Conservation (phyloP, 2,797 vertebrate genomes). For the Tamandua tetradactyla region DNA sequence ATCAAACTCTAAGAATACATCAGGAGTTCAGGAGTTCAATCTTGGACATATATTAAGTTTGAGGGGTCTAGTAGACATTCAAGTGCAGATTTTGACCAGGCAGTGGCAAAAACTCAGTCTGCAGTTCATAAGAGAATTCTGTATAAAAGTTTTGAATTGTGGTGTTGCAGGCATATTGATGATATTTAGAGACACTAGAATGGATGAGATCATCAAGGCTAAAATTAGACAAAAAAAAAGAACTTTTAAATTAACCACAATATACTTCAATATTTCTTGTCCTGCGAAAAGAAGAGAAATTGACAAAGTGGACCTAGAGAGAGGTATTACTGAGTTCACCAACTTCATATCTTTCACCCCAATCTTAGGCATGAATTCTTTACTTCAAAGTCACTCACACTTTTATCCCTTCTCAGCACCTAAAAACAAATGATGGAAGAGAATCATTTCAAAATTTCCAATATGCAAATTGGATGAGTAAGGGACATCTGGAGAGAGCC, state of each 20-base stretch:
- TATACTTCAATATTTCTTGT: not conserved
- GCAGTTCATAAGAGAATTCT: not conserved
- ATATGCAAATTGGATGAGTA: slow-evolving; percentile 21
- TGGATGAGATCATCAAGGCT: not conserved
- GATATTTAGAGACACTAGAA: not conserved
- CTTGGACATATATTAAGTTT: not conserved
- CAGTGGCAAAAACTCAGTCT: not conserved
- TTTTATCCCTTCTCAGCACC: not conserved
- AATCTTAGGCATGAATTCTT: not conserved
- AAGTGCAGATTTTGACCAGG: not conserved
- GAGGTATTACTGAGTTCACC: not conserved
- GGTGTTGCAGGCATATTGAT: not conserved
- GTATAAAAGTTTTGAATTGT: not conserved
- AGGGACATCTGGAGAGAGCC: slow-evolving; percentile 26
- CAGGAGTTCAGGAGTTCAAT: not conserved
- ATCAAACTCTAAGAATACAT: not conserved
- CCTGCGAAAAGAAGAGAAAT: not conserved
- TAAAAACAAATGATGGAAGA: slow-evolving; percentile 35
- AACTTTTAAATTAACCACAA: not conserved
- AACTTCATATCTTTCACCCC: not conserved
- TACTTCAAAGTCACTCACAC: not conserved
- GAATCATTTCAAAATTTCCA: slow-evolving; percentile 48
- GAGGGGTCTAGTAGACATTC: not conserved
- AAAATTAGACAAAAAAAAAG: not conserved
- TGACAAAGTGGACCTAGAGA: not conserved